Evolutionary conservation across 2,113 vertebrate genomes (phyloP), one percentile per base, ranked within the genome.

Genomic region (Larimichthys polyactis): DNA sequence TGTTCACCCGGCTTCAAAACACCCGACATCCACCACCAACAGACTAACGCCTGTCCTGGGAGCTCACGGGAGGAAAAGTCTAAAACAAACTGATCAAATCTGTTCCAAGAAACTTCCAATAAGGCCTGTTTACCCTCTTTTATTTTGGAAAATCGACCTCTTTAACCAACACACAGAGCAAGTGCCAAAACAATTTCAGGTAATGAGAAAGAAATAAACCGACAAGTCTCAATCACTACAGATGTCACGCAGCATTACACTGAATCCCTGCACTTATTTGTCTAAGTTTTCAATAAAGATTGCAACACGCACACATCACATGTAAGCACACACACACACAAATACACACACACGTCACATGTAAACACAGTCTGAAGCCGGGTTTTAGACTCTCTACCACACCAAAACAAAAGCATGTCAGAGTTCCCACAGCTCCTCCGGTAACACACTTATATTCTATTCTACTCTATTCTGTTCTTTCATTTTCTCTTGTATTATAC

Each of bases 241-340:
- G 48, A 89, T 68, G 74, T 78, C 70, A 83, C 70, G 49, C 65
- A 55, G 74, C 71, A 69, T 75, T 78, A 71, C 19, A 24, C 78
- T 82, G n/a, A 51, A 78, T 64, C 54, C 20, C 48, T 0, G 19
- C 11, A 57, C 46, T 78, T 62, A 58, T 87, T 78, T 81, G 63
- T 29, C 43, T 67, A 55, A 57, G 59, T 78, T 75, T 90, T 85
- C 70, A 83, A 27, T 66, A 40, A 76, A 66, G 54, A 55, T 43
- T 40, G 17, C 8, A 5, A 10, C 16, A 51, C 40, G 67, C 54
- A 48, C 43, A 43, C 43, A 55, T 19, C 49, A 19, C 51, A 3
- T 54, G 51, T 16, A 59, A 20, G 24, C 59, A 52, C 44, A 22
- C 51, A 1, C 68, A 46, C 51, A 52, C 20, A 40, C 55, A 62